Percentiles rank a stretch among this genome's conserved stretches.
phyloP scores from a whole-genome alignment of 2,888 invertebrate species.

The Andricus quercusramuli region DNA sequence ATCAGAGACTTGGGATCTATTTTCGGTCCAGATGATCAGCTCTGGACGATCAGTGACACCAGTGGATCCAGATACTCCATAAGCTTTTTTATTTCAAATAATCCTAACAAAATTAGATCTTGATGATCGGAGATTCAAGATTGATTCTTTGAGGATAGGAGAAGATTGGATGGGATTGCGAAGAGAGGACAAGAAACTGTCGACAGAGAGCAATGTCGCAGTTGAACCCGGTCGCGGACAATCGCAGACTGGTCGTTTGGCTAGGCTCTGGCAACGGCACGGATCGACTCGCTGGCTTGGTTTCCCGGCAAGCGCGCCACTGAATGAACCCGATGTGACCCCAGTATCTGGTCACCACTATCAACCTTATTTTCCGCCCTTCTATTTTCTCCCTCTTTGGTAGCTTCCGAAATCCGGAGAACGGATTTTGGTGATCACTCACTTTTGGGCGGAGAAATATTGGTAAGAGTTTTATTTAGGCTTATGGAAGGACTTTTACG shows the following conservation, averaged over 20 bases:
- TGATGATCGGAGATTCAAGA: not conserved
- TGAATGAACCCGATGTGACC: conserved; percentile 31
- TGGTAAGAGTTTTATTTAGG: not conserved
- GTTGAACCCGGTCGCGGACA: conserved; percentile 33
- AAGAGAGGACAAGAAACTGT: conserved; percentile 24
- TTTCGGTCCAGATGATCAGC: not conserved
- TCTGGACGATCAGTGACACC: not conserved
- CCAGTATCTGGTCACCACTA: not conserved
- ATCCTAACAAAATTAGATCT: not conserved
- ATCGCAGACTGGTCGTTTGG: conserved; percentile 25
- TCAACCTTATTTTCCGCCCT: conserved; percentile 7
- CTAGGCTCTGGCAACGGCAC: conserved; percentile 17
- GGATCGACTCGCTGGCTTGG: conserved; percentile 10
- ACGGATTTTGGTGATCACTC: conserved; percentile 3
- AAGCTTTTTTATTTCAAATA: not conserved
- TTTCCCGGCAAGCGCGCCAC: conserved; percentile 35
- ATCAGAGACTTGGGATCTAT: not conserved
- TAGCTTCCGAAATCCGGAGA: not conserved
- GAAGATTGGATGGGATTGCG: conserved; percentile 1
- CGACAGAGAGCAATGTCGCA: conserved; percentile 7
- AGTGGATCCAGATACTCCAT: not conserved
- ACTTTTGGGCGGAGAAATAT: not conserved
- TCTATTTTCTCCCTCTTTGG: not conserved
- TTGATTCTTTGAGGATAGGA: conserved; percentile 18
- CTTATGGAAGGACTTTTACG: not conserved